Base-by-base conservation (phyloP, 2,888 invertebrate species). In the Bimastos eiseni region DNA sequence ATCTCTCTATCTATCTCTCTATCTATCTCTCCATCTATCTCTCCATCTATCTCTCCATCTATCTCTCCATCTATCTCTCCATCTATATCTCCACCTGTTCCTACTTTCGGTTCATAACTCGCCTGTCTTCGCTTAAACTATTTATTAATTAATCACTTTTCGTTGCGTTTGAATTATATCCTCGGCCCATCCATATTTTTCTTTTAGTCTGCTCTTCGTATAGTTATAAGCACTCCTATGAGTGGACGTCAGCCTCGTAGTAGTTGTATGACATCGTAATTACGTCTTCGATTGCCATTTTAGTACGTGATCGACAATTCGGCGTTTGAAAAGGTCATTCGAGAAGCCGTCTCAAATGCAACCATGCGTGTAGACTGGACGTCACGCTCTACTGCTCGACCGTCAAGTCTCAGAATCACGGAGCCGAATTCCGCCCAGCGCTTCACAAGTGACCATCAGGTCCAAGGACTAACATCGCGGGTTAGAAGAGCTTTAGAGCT, bases 311-410 rank as follows among this genome's bases (percentile, higher is more conserved):
- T 86, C 24, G 86, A 86, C 86, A 86, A 36, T 37, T 24, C 83
- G 49, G 36, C 70, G 33, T 34, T 70, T 55, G 89, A 89, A 2
- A 37, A 36, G 34, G 36, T 70, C 49, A 83, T 89, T 70, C 89
- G 89, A 33, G 49, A 70, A 30, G 89, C 89, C 89, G 6, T 89
- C 49, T 49, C 55, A 8, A 70, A 36, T 19, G 89, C 89, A 34
- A 49, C 89, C 24, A 89, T 70, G 36, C 30, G 30, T n/a, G 55
- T 89, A 1, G 34, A 44, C 44, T 89, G 89, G 89, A 33, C 49
- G 33, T 44, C 89, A n/a, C 44, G 83, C n/a, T 70, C 89, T 34
- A n/a, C 89, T 44, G n/a, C 41, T 49, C 89, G 86, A 86, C 86
- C 86, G 34, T 86, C 86, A 86, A 34, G 24, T 24, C 86, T 86